Conservation (phyloP, 1,140 invertebrate genomes). For the Plectrocnemia conspersa region DNA sequence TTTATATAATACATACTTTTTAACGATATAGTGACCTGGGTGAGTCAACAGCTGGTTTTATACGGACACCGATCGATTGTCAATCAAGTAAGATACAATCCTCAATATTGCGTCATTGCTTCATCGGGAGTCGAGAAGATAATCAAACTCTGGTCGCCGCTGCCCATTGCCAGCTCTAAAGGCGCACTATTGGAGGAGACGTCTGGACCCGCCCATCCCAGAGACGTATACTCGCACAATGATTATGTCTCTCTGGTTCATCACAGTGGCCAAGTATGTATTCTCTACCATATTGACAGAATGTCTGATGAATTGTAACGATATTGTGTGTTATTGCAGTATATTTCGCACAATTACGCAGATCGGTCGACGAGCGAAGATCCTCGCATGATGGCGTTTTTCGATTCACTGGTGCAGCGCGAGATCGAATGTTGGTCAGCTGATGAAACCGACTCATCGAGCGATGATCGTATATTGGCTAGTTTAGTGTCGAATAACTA, state of each 20-base stretch:
- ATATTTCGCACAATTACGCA: slow-evolving; percentile 74
- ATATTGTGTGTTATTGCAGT: slow-evolving; percentile 44
- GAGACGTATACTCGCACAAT: slow-evolving; percentile 78
- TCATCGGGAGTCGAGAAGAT: slow-evolving; percentile 95
- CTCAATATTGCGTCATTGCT: slow-evolving; percentile 75
- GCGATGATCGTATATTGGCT: slow-evolving; percentile 25
- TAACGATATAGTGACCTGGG: slow-evolving; percentile 19
- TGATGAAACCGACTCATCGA: slow-evolving; percentile 52
- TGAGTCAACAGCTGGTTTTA: slow-evolving; percentile 67
- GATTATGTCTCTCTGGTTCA: slow-evolving; percentile 82
- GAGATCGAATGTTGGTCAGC: slow-evolving; percentile 74
- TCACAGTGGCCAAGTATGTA: slow-evolving; percentile 62
- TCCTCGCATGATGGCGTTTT: slow-evolving; percentile 93
- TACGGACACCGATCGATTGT: slow-evolving; percentile 91
- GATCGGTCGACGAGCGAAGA: slow-evolving; percentile 84
- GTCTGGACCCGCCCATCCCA: slow-evolving; percentile 60
- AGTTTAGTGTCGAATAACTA: too few species aligned
- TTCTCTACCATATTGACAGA: not conserved
- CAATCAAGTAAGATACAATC: slow-evolving; percentile 91
- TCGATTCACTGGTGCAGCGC: slow-evolving; percentile 86
- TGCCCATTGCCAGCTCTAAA: slow-evolving; percentile 58
- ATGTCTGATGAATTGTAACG: not conserved
- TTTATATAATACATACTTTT: slow-evolving; percentile 10
- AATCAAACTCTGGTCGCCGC: slow-evolving; percentile 82
- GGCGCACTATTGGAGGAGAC: slow-evolving; percentile 54